Evolutionary conservation across 2,113 vertebrate genomes (phyloP).

Genomic region (Otolemur garnettii): DNA sequence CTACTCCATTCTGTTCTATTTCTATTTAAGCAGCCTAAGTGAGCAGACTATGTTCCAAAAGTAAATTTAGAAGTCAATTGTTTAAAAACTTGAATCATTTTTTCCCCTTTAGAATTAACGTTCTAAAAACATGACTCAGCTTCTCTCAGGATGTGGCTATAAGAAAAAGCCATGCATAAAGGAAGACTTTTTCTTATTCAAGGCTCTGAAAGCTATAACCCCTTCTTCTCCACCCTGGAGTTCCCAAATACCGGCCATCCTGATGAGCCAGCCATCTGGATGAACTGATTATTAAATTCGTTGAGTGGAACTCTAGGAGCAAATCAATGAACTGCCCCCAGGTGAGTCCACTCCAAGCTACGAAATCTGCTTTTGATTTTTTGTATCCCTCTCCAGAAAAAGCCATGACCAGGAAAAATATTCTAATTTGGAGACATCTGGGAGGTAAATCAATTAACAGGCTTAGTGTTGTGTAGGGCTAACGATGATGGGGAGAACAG

Average conservation of each 20-base stretch:
- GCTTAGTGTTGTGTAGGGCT: not conserved
- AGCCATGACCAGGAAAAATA: not conserved
- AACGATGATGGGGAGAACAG: not conserved
- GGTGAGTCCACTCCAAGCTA: not conserved
- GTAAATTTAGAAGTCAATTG: constrained; percentile 16
- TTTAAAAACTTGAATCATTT: constrained; percentile 42
- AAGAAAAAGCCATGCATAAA: not conserved
- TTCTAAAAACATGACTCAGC: not conserved
- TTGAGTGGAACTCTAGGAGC: not conserved
- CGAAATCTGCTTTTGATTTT: constrained; percentile 2
- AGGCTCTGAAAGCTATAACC: not conserved
- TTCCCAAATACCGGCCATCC: not conserved
- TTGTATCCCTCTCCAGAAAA: not conserved
- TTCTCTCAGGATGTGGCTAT: not conserved
- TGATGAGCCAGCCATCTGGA: not conserved
- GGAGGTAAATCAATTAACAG: not conserved
- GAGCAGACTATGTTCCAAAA: constrained; percentile 7
- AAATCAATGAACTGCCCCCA: not conserved
- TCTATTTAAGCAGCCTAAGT: not conserved
- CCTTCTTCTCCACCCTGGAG: not conserved
- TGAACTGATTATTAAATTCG: not conserved
- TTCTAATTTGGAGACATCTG: not conserved
- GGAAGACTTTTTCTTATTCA: not conserved
- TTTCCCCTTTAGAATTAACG: not conserved
- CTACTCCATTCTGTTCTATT: not conserved